phyloP scores from a whole-genome alignment of 92 coral and sea anemone genomes.

The Umimayanthus kanabou region DNA sequence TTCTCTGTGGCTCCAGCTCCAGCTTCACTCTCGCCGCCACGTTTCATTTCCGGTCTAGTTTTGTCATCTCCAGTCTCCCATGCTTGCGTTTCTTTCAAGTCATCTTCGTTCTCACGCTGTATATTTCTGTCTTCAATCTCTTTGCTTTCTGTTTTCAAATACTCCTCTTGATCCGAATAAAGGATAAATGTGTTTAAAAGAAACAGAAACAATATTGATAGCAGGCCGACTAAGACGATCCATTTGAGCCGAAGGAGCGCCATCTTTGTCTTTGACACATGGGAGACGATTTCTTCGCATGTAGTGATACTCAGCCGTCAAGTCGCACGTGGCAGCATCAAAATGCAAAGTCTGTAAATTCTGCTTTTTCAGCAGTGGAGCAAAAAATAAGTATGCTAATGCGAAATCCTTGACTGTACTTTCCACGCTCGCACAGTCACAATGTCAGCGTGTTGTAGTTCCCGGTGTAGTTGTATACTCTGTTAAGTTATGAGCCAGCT shows the following conservation, averaged over 20 bases:
- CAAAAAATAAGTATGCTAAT: background rate
- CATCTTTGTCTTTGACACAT: background rate
- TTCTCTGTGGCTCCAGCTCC: background rate
- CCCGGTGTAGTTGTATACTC: too few species aligned
- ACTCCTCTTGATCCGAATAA: background rate
- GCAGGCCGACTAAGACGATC: background rate
- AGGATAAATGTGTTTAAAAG: slow-evolving; percentile 16
- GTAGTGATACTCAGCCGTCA: background rate
- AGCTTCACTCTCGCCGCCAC: background rate
- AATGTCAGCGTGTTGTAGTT: background rate
- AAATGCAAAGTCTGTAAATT: background rate
- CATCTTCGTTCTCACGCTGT: background rate
- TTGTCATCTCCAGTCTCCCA: background rate
- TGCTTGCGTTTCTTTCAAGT: background rate
- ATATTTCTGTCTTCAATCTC: background rate
- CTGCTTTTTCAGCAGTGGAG: background rate
- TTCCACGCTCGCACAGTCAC: too few species aligned
- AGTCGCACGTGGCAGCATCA: background rate
- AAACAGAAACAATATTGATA: slow-evolving; percentile 2
- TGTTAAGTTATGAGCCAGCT: background rate
- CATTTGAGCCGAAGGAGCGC: background rate
- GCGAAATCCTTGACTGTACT: too few species aligned
- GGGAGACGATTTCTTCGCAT: background rate
- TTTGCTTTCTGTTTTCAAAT: background rate
- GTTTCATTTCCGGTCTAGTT: background rate